Evolutionary conservation across 1,140 invertebrate genomes (phyloP).

Genomic region (Drosophila nannoptera): DNA sequence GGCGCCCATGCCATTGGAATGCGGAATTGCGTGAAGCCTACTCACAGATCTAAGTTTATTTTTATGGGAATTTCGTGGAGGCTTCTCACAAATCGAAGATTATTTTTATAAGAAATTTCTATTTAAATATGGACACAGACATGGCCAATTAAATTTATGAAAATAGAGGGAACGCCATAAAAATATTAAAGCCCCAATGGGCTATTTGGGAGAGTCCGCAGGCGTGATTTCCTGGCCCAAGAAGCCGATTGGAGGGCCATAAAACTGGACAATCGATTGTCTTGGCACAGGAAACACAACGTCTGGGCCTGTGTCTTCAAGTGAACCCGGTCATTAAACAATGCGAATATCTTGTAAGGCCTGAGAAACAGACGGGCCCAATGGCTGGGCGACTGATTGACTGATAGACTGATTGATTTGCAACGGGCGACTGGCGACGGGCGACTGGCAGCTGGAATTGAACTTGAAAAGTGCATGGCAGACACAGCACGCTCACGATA

Average conservation of each 20-base stretch:
- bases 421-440: conserved; percentile 40
- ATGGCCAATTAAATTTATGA: neutral
- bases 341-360: conserved; percentile 27
- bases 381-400: conserved; percentile 27
- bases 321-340: conserved; percentile 53
- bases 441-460: conserved; percentile 62
- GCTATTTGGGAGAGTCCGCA: neutral
- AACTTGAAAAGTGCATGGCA: conserved; percentile 72
- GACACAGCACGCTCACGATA: conserved; percentile 57
- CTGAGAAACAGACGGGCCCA: conserved; percentile 9
- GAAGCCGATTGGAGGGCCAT: conserved; percentile 48
- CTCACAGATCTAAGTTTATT: too few species aligned
- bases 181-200: conserved; percentile 2
- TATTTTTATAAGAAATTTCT: neutral
- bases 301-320: conserved; percentile 19
- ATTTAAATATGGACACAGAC: neutral
- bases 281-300: conserved; percentile 55
- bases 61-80: too few species aligned
- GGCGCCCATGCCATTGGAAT: too few species aligned
- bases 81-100: too few species aligned
- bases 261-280: conserved; percentile 37
- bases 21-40: too few species aligned
- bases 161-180: neutral
- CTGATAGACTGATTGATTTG: conserved; percentile 50
- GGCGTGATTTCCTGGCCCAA: conserved; percentile 32